Evolutionary conservation across 2,113 vertebrate species (phyloP), one percentile per base, ranked within the genome.

Genomic region (Sander vitreus): DNA sequence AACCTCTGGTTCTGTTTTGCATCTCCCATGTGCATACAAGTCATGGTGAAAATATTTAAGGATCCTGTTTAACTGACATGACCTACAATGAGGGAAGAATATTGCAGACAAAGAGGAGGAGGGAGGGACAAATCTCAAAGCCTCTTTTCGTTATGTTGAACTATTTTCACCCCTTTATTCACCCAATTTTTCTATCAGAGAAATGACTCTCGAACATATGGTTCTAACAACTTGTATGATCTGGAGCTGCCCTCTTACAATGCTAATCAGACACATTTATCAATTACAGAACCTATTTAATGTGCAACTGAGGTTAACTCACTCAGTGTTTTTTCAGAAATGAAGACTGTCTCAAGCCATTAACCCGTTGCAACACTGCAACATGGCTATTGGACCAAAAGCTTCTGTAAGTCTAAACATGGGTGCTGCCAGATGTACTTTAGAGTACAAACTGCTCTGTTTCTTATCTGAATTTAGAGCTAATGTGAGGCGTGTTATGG

Each of bases 1-100:
- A 81, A 91, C 88, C 85, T 62, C 65, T 43, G 70, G 71, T 81
- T 90, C 76, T 85, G 76, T 73, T 43, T 76, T 58, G 73, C 59
- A 68, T 85, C 76, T 91, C 90, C 88, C 89, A 81, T 92, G 92
- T 91, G 92, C 59, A 85, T 67, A 82, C 60, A 74, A 90, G 76
- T 92, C 92, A 88, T 64, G 67, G 55, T 69, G 72, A 75, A 94
- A 92, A 87, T 91, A 93, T 92, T 84, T 80, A 51, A 70, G 67
- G 50, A 54, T 70, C 67, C 67, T 70, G 86, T 80, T 88, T 81
- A 73, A 80, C 69, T 91, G 87, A 90, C 83, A 67, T 87, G 85
- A 91, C 88, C 89, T 86, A 82, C 58, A 80, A 67, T 81, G 70
- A 82, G 71, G 66, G 81, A 85, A 78, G 68, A 78, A 83, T 66